Evolutionary conservation across 2,888 invertebrate genomes (phyloP), one percentile per base, ranked within the genome.

Genomic region (Pristionchus arcanus): DNA sequence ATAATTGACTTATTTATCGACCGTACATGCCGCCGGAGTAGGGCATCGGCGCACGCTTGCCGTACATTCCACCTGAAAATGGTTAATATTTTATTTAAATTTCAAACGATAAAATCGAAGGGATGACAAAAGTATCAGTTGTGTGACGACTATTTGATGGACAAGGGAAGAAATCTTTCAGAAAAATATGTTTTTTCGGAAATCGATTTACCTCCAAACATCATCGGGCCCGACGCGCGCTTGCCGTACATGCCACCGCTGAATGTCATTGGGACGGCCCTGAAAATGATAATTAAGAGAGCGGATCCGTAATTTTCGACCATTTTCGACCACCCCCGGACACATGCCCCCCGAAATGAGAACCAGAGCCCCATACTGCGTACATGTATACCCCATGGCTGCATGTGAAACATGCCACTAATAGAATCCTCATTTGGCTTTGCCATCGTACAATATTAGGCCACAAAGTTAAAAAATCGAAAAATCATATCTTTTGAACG

Each of bases 11-110:
- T 0, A 28, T 77, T n/a, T 49, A 81, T 81, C 81, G 81, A 53
- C 90, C 74, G 90, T 90, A 90, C 90, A 91, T 68, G 25, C 89
- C 86, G 49, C 90, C 88, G 42, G 86, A 89, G 85, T 84, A 89
- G 49, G 89, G 89, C 89, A 89, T 89, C 31, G 90, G 87, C 31
- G 91, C 49, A 25, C 87, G 71, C 55, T 88, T 88, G 49, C 87
- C 87, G 63, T 88, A 88, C 87, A 88, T 74, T 49, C 87, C 87
- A 55, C 87, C 87, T 42, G 87, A 37, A 34, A 63, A 66, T 81
- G 2, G 49, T 42, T 19, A 15, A 49, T 34, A 5, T 21, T 71
- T 71, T 71, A 2, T 31, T 71, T 71, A 7, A 25, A 25, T 63
- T 21, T 7, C 7, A 11, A 31, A 9, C 68, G 13, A 28, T 4